These are phyloP conservation scores for Cylas formicarius DNA, from an alignment of 1,140 invertebrate genomes.

Conservation along the genomic window DNA sequence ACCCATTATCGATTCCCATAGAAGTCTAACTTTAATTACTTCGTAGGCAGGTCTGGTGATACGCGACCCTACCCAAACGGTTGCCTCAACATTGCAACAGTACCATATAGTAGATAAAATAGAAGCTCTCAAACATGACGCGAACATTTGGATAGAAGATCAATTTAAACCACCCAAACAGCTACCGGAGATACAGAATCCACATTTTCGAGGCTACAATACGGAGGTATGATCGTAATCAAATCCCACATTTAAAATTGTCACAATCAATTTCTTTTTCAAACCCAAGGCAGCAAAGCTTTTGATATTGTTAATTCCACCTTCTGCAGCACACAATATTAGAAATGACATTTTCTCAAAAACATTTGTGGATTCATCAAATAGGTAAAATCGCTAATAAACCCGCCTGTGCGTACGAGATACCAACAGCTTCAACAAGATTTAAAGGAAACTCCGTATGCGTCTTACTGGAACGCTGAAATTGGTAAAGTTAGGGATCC, in stretches of 20 bases:
- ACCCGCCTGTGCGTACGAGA: constrained; percentile 42
- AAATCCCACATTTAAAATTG: not conserved
- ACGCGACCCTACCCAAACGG: constrained; percentile 37
- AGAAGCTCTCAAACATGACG: constrained; percentile 44
- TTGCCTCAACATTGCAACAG: constrained; percentile 40
- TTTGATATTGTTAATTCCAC: not conserved
- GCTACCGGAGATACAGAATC: constrained; percentile 36
- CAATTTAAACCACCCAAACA: constrained; percentile 25
- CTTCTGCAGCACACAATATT: not conserved
- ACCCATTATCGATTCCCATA: no score
- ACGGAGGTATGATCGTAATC: constrained; percentile 20
- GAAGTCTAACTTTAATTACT: constrained; percentile 6
- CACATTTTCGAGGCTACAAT: constrained; percentile 39
- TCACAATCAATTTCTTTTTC: not conserved
- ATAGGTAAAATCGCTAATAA: constrained; percentile 19
- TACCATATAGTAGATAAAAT: constrained; percentile 46
- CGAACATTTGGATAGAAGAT: constrained; percentile 34
- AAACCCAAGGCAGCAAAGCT: not conserved
- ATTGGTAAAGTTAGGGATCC: constrained; percentile 43
- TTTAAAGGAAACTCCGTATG: constrained; percentile 45
- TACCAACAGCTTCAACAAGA: constrained; percentile 46
- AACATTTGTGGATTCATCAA: constrained; percentile 4
- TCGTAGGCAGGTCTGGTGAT: constrained; percentile 42
- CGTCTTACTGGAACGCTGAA: constrained; percentile 46
- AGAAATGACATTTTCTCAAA: constrained; percentile 5